Evolutionary conservation across 2,797 vertebrate genomes (phyloP).

Genomic region (Clamator glandarius): DNA sequence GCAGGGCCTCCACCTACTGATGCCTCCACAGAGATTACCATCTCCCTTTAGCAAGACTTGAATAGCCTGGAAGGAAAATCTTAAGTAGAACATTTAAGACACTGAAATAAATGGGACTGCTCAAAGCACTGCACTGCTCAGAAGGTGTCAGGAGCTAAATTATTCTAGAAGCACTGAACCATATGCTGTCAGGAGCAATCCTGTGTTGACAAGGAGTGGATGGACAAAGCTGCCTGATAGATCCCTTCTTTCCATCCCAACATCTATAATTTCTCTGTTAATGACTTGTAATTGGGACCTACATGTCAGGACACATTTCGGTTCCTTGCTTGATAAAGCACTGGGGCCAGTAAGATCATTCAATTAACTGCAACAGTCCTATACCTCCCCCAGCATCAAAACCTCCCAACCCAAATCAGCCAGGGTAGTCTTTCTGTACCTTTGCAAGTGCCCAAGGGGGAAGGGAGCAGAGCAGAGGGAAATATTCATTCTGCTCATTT

Average conservation of each 20-base stretch:
- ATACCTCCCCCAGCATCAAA: neutral
- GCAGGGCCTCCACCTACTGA: neutral
- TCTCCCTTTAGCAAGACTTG: neutral
- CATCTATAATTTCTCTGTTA: conserved; percentile 48
- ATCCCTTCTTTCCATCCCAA: neutral
- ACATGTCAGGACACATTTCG: conserved; percentile 44
- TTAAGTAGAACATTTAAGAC: neutral
- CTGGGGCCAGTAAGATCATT: neutral
- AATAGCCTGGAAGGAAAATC: neutral
- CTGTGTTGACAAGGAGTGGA: neutral
- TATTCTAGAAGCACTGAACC: neutral
- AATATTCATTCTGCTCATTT: conserved; percentile 30
- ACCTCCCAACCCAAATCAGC: neutral
- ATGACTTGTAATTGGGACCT: conserved; percentile 43
- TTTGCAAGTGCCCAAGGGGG: neutral
- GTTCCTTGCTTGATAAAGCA: neutral
- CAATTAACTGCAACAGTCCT: neutral
- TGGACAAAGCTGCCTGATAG: neutral
- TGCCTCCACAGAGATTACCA: neutral
- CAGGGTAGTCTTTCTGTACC: neutral
- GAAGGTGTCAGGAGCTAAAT: neutral
- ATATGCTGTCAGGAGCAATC: conserved; percentile 36
- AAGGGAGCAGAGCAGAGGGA: neutral
- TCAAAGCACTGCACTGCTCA: fast-evolving
- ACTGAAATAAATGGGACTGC: neutral